A percentile compares a stretch with the other conserved stretches of the same genome.
These are phyloP conservation scores for Reinhardtius hippoglossoides DNA, from an alignment of 2,113 vertebrate genomes.

Conservation along the genomic window DNA sequence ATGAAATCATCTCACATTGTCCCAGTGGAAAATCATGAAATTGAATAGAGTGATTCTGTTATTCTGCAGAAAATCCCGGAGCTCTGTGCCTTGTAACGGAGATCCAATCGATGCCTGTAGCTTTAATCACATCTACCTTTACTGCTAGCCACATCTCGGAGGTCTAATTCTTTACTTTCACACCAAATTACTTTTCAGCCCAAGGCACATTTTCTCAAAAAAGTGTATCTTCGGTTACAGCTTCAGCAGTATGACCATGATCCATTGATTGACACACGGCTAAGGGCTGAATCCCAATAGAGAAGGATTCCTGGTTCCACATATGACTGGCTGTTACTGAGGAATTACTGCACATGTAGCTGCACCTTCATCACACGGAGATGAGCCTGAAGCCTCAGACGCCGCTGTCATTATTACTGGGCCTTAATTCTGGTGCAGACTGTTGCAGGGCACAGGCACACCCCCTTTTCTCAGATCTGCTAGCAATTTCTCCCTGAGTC, in stretches of 20 bases:
- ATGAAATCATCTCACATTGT: constrained; percentile 59
- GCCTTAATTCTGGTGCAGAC: constrained; percentile 30
- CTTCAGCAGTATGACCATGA: constrained; percentile 42
- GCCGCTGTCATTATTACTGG: constrained; percentile 37
- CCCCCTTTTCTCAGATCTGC: constrained; percentile 20
- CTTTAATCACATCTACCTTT: constrained; percentile 77
- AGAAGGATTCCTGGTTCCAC: constrained; percentile 22
- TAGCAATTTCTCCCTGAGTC: constrained; percentile 51
- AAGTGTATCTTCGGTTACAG: constrained; percentile 57
- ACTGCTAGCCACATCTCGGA: constrained; percentile 66
- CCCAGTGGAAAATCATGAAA: constrained; percentile 62
- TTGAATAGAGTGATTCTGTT: constrained; percentile 42
- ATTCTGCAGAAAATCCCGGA: constrained; percentile 54
- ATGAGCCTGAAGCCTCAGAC: constrained; percentile 14
- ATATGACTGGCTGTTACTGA: constrained; percentile 28
- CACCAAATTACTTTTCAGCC: constrained; percentile 74
- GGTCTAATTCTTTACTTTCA: constrained; percentile 76
- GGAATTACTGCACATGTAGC: constrained; percentile 50
- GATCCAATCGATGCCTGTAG: constrained; percentile 71
- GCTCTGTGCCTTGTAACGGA: constrained; percentile 52
- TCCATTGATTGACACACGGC: constrained; percentile 67
- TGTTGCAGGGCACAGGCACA: constrained; percentile 26
- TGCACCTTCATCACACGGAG: constrained; percentile 36
- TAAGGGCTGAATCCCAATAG: constrained; percentile 45
- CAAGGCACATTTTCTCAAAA: constrained; percentile 44